These are phyloP conservation scores for Penaeus indicus DNA, from an alignment of 1,140 invertebrate species.

Conservation along the genomic window DNA sequence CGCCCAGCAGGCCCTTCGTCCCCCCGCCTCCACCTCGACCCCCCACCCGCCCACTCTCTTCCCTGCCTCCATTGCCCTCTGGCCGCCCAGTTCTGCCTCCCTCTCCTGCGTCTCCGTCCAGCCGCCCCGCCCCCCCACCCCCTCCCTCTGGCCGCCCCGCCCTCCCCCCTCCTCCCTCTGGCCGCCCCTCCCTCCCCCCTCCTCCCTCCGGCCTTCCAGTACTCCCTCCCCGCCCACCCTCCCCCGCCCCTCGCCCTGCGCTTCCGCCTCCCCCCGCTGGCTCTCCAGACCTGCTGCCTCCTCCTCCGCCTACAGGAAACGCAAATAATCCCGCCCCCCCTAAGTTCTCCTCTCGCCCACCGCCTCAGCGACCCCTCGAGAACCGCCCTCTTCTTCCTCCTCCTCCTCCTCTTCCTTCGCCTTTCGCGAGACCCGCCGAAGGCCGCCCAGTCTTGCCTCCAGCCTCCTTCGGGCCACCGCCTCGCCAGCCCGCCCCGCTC, in stretches of 20 bases:
- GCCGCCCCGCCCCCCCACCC: background rate
- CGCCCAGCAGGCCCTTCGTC: no score
- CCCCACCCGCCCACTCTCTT: background rate
- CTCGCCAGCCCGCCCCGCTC: background rate
- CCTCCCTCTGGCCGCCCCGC: background rate
- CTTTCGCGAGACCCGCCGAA: background rate
- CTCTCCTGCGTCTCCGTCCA: background rate
- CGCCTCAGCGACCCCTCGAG: background rate
- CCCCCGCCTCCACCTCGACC: background rate
- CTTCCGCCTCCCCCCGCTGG: background rate
- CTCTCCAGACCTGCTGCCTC: background rate
- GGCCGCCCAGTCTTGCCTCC: slow-evolving; percentile 2
- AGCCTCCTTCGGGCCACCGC: slow-evolving; percentile 2
- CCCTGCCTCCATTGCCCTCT: background rate
- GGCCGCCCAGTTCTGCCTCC: background rate
- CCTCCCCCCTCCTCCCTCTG: background rate
- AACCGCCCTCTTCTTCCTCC: background rate
- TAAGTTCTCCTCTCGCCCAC: no score
- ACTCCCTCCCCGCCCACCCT: background rate
- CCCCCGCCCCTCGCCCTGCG: background rate
- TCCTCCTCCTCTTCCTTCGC: background rate
- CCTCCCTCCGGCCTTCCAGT: background rate
- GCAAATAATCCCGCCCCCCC: background rate
- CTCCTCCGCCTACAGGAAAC: background rate
- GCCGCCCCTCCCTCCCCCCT: background rate